Evolutionary conservation across 2,888 invertebrate species (phyloP), one percentile per base, ranked within the genome.

Genomic region (Drosophila mimica): DNA sequence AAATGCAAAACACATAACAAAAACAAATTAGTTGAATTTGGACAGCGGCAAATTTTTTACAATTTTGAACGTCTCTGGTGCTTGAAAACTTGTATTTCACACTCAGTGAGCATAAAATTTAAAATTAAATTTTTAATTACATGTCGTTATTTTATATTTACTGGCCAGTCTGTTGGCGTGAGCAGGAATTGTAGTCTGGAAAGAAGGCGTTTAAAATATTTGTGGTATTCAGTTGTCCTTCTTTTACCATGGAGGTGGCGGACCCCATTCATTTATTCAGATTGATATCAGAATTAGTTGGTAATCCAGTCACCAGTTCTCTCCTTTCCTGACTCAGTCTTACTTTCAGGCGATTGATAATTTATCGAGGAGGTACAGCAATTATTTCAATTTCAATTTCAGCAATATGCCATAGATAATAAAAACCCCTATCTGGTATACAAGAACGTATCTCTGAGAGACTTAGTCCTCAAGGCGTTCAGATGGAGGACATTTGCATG

Each of bases 71-170:
- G 28, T 25, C 7, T 28, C 17, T 17, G 54, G 17, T 25, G 3
- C 30, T 36, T 36, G 20, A 54, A 36, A 54, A 13, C 46, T 25
- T 46, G 20, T 43, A 2, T 46, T 46, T 46, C 46, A 46, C 46
- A 46, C 34, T 53, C 25, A 53, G 33, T 33, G 25, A 53, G 33
- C 53, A 34, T 53, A 53, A 33, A 33, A 53, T 25, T 25, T 0
- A 0, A 54, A 54, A 54, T 36, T 4, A 11, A 46, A 4, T 25
- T 9, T 36, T 15, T 20, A 20, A 33, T 46, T 11, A n/a, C 8
- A 49, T 13, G 5, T 43, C 20, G 20, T 11, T 20, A 20, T 43
- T 43, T 20, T 6, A 20, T 20, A 20, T 43, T 20, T 43, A 43
- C 5, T 20, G 43, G 11, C 11, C 11, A 5, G 20, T 20, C 20